phyloP scores from a whole-genome alignment of 1,140 invertebrate species.

The Coptotermes formosanus region DNA sequence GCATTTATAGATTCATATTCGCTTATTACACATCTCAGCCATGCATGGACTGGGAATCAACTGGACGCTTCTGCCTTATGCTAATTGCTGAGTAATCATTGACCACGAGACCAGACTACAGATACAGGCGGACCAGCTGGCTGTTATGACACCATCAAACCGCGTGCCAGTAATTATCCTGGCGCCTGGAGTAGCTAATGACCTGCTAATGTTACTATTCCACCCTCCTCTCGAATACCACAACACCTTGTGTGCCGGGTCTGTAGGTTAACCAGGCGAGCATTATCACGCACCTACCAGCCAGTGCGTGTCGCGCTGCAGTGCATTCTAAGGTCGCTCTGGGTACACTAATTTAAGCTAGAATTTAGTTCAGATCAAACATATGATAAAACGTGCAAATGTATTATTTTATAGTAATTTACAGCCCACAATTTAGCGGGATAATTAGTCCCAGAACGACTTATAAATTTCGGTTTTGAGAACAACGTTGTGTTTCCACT shows the following conservation, averaged over 20 bases:
- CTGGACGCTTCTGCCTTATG: too few species aligned
- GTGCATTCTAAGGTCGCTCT: neutral
- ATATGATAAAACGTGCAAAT: too few species aligned
- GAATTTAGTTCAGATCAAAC: too few species aligned
- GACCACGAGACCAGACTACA: neutral
- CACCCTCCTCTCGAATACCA: neutral
- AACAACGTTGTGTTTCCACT: too few species aligned
- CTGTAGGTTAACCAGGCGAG: neutral
- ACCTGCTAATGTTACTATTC: neutral
- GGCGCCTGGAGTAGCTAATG: neutral
- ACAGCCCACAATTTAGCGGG: too few species aligned
- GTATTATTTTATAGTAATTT: too few species aligned
- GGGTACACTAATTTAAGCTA: too few species aligned
- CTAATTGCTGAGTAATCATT: neutral
- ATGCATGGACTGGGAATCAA: too few species aligned
- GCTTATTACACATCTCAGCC: too few species aligned
- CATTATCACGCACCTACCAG: neutral
- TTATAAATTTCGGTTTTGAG: too few species aligned
- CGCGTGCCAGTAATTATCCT: neutral
- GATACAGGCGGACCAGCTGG: neutral
- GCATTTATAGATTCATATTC: too few species aligned
- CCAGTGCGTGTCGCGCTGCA: neutral
- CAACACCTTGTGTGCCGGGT: neutral
- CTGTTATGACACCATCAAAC: slow-evolving; percentile 7
- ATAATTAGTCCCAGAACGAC: too few species aligned